These are phyloP conservation scores for Danionella cerebrum DNA, from an alignment of 2,113 vertebrate genomes.

Conservation along the genomic window DNA sequence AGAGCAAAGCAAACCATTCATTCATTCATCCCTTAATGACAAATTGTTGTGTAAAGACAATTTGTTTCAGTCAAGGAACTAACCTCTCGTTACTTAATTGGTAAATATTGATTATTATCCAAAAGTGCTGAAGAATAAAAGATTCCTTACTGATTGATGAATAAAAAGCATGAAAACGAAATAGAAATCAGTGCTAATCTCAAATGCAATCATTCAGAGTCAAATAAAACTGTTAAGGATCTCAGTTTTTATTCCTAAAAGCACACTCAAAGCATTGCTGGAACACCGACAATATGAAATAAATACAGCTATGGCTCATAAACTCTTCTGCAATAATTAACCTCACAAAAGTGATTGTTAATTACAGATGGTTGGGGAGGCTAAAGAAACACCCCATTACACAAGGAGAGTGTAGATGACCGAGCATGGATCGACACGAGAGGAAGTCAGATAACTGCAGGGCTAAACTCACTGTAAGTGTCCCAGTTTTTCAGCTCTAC, in stretches of 20 bases:
- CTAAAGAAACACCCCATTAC: neutral
- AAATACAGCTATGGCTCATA: neutral
- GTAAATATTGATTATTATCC: neutral
- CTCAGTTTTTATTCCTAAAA: neutral
- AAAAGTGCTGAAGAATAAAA: neutral
- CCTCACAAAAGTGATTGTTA: neutral
- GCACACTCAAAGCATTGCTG: neutral
- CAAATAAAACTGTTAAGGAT: neutral
- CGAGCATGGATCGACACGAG: neutral
- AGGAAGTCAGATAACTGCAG: neutral
- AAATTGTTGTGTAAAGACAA: too few species aligned
- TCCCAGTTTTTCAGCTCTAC: neutral
- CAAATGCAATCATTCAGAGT: neutral
- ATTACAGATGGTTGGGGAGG: neutral
- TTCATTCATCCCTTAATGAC: too few species aligned
- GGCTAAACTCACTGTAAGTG: neutral
- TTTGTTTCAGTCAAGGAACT: too few species aligned
- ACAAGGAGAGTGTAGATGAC: neutral
- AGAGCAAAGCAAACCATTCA: too few species aligned
- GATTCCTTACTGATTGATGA: too few species aligned
- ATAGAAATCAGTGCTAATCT: neutral
- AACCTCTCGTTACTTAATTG: too few species aligned
- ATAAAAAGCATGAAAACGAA: neutral
- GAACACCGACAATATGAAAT: neutral
- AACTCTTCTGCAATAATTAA: neutral